phyloP scores from a whole-genome alignment of 2,888 invertebrate species.

The Caenorhabditis parvicauda region DNA sequence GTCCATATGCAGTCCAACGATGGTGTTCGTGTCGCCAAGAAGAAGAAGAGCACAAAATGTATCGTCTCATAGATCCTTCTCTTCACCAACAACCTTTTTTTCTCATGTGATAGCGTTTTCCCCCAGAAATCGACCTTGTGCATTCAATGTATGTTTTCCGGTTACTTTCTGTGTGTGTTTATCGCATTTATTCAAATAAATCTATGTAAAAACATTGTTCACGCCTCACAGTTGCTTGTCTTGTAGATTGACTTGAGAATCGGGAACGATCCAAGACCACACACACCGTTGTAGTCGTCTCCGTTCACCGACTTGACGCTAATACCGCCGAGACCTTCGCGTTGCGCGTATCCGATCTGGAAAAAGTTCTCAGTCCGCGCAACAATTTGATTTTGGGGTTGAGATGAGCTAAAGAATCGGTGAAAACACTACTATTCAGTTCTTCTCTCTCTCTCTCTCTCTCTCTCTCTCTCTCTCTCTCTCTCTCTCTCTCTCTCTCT shows the following conservation, averaged over 20 bases:
- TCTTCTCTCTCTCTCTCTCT: too few species aligned
- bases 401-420: not conserved
- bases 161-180: too few species aligned
- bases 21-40: conserved; percentile 28
- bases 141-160: too few species aligned
- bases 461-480: too few species aligned
- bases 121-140: too few species aligned
- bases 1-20: conserved; percentile 18
- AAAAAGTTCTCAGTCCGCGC: too few species aligned
- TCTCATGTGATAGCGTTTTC: too few species aligned
- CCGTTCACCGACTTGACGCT: conserved; percentile 15
- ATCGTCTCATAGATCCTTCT: conserved; percentile 22
- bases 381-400: not conserved
- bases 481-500: too few species aligned
- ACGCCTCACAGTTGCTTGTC: conserved; percentile 4
- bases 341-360: conserved; percentile 19
- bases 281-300: conserved; percentile 27
- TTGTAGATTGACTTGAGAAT: conserved; percentile 21
- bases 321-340: conserved; percentile 18
- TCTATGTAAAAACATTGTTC: too few species aligned
- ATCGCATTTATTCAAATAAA: too few species aligned
- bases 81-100: too few species aligned
- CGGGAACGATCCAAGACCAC: conserved; percentile 25
- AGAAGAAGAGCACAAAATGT: conserved; percentile 33
- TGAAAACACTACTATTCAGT: too few species aligned